Base-by-base conservation (phyloP, 1,140 invertebrate species). In the Proales similis region DNA sequence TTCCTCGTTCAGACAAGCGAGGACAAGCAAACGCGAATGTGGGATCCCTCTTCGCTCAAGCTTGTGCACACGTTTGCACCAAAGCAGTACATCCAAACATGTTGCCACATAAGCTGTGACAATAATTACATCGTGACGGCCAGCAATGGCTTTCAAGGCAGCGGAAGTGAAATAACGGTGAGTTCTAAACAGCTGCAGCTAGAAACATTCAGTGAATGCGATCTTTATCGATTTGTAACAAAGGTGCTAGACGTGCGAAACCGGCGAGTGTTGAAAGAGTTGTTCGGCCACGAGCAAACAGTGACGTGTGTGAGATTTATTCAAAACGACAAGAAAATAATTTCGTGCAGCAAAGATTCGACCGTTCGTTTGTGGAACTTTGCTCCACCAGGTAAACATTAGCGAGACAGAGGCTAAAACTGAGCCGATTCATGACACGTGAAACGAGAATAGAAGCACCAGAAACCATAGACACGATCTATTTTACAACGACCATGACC, bases 71-170 rank as follows among this genome's bases (percentile, higher is more conserved):
- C 45, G 9, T 75, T 74, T 64, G 69, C 69, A 12, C 67, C 68
- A 22, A 75, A 75, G 60, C 72, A 73, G 62, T 72, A 75, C 39
- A 74, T 75, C 26, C 74, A 75, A 65, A 72, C 70, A 66, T 68
- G 68, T 48, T 73, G 72, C 67, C 71, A 74, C 62, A 65, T 75
- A 5, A 68, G 63, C 33, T 19, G 43, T 11, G 72, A 74, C 62
- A 70, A 68, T 7, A 38, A 65, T 11, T 71, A 68, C 64, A 67
- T 68, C 53, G 45, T 74, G 1, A 72, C 72, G 2, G 69, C 68
- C 49, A 75, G 74, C 64, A 75, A 74, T 65, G 74, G 74, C 1
- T 74, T 75, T 64, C 65, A 67, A 36, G 74, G 74, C 11, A 73
- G 69, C 53, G 74, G 74, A 5, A 74, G 72, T 70, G 74, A 75